These are phyloP conservation scores for Yponomeuta cagnagella DNA, from an alignment of 2,888 invertebrate species.

Conservation along the genomic window DNA sequence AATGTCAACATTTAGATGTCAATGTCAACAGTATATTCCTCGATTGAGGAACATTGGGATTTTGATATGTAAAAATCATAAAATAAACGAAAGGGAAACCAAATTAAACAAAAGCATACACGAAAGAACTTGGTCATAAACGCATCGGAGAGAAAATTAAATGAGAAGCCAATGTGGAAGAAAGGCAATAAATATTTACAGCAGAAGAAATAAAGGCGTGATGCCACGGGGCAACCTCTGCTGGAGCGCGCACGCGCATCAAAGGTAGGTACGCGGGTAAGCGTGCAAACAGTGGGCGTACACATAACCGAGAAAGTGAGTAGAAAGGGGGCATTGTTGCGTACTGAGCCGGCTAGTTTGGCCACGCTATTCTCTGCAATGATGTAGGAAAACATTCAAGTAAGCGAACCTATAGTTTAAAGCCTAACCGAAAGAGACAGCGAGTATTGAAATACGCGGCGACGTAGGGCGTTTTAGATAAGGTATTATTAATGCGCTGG, in stretches of 20 bases:
- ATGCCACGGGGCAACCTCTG: neutral
- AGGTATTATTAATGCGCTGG: too few species aligned
- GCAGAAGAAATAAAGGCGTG: neutral
- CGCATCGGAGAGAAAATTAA: too few species aligned
- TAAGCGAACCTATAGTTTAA: neutral
- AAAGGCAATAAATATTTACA: neutral
- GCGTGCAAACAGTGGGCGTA: slow-evolving; percentile 32
- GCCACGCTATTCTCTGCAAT: neutral
- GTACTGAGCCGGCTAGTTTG: slow-evolving; percentile 24
- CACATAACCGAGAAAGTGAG: slow-evolving; percentile 64
- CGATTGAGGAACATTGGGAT: neutral
- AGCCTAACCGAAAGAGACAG: too few species aligned
- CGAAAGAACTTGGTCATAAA: neutral
- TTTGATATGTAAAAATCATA: neutral
- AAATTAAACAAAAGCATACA: neutral
- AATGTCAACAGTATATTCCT: slow-evolving; percentile 1
- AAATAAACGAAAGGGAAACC: neutral
- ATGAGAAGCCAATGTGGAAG: neutral
- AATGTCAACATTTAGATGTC: slow-evolving; percentile 6
- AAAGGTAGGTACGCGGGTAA: neutral
- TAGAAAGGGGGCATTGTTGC: slow-evolving; percentile 52
- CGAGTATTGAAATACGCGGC: too few species aligned
- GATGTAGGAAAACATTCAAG: neutral
- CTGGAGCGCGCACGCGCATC: slow-evolving; percentile 2
- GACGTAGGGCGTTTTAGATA: too few species aligned